Conservation (phyloP, 2,113 vertebrate species). For the Oryzias melastigma region DNA sequence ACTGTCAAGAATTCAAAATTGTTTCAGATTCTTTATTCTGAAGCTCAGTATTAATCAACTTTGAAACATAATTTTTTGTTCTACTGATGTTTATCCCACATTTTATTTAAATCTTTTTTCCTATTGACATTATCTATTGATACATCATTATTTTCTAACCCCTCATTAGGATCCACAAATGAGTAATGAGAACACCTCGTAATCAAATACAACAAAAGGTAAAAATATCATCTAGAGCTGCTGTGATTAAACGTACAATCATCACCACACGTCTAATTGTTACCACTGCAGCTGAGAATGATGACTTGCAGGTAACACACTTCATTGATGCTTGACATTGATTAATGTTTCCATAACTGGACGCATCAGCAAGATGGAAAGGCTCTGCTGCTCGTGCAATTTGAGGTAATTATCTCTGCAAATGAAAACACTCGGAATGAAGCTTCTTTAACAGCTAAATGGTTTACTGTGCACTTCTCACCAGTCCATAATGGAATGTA, state of each 20-base stretch:
- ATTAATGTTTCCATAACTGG: conserved; percentile 29
- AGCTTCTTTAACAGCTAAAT: conserved; percentile 23
- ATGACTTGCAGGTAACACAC: conserved; percentile 4
- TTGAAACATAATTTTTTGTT: no score
- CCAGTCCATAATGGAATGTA: conserved; percentile 33
- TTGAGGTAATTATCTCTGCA: conserved; percentile 34
- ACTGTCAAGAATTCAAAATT: no score
- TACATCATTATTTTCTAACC: no score
- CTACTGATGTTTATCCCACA: no score
- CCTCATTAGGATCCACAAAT: no score
- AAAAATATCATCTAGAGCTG: conserved; percentile 7
- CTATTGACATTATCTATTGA: no score
- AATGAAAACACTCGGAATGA: conserved; percentile 16
- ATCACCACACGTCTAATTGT: conserved; percentile 5
- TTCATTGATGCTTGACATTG: conserved; percentile 11
- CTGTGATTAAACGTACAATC: conserved; percentile 14
- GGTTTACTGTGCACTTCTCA: conserved; percentile 28
- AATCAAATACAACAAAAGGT: conserved; percentile 9
- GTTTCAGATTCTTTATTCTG: no score
- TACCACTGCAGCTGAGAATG: conserved; percentile 2
- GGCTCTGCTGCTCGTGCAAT: conserved; percentile 19
- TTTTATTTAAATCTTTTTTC: no score
- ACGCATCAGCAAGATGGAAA: conserved; percentile 8
- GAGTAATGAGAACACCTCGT: neutral
- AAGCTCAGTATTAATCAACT: no score